Percentiles rank a stretch among this genome's conserved stretches.
phyloP scores from a whole-genome alignment of 1,140 invertebrate species.

The Hydropsyche tenuis region DNA sequence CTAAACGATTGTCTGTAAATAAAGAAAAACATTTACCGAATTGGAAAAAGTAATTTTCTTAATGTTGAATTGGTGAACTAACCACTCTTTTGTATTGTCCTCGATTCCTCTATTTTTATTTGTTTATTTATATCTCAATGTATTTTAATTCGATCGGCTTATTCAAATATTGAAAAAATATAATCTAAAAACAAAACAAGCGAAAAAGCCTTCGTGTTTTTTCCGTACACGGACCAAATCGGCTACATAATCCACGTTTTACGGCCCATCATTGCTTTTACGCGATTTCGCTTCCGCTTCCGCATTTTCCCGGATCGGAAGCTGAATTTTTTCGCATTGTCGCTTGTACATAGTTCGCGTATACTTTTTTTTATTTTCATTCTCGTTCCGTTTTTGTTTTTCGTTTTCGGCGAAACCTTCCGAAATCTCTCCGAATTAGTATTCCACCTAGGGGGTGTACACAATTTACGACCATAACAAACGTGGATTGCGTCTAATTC shows the following conservation, averaged over 20 bases:
- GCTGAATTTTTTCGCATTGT: conserved; percentile 4
- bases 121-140: too few relatives aligned
- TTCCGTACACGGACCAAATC: too few relatives aligned
- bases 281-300: conserved; percentile 6
- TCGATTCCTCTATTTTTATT: too few relatives aligned
- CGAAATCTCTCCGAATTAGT: conserved; percentile 16
- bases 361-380: neutral
- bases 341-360: neutral
- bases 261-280: conserved; percentile 6
- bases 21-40: too few relatives aligned
- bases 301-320: conserved; percentile 2
- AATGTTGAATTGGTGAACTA: too few relatives aligned
- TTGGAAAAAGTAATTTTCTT: too few relatives aligned
- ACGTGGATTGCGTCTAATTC: conserved; percentile 33
- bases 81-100: too few relatives aligned
- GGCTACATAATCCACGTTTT: conserved; percentile 2
- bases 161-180: too few relatives aligned
- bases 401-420: neutral
- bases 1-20: too few relatives aligned
- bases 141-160: too few relatives aligned
- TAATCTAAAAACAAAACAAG: too few relatives aligned
- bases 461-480: conserved; percentile 15
- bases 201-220: too few relatives aligned
- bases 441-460: conserved; percentile 9
- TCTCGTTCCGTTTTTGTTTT: neutral